These are phyloP conservation scores for Linepithema humile DNA, from an alignment of 1,140 invertebrate genomes.

Conservation along the genomic window DNA sequence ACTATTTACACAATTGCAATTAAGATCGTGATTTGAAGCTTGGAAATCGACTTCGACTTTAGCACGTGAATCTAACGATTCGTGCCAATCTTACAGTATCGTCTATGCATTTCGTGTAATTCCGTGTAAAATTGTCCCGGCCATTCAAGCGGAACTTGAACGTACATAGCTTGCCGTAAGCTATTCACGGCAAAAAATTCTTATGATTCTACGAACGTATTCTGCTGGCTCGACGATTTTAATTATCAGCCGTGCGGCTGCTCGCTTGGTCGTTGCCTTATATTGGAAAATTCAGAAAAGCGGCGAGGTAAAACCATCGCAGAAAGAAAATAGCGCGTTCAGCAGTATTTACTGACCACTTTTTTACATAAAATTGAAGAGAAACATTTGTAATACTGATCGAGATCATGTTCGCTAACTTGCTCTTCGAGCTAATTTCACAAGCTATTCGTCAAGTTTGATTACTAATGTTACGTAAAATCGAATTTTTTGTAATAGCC, in stretches of 20 bases:
- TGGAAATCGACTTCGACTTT: background rate
- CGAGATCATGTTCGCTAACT: background rate
- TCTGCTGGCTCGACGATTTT: constrained; percentile 12
- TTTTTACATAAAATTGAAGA: constrained; percentile 17
- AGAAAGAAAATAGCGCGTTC: constrained; percentile 4
- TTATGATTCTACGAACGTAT: background rate
- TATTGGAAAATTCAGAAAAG: constrained; percentile 25
- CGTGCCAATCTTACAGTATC: background rate
- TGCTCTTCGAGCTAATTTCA: background rate
- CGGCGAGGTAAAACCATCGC: background rate
- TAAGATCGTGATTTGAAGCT: background rate
- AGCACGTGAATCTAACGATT: background rate
- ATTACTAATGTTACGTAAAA: background rate
- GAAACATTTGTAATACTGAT: background rate
- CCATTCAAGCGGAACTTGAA: background rate
- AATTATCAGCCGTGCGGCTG: constrained; percentile 15
- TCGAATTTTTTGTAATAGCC: background rate
- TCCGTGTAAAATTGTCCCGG: background rate
- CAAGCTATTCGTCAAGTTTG: background rate
- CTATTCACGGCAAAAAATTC: constrained; percentile 4
- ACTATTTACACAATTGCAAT: background rate
- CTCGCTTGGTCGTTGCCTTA: background rate
- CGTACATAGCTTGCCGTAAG: background rate
- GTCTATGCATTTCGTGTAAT: background rate
- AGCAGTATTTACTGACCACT: background rate